These are phyloP conservation scores for Hestina assimilis DNA, from an alignment of 1,140 invertebrate genomes.

Conservation along the genomic window DNA sequence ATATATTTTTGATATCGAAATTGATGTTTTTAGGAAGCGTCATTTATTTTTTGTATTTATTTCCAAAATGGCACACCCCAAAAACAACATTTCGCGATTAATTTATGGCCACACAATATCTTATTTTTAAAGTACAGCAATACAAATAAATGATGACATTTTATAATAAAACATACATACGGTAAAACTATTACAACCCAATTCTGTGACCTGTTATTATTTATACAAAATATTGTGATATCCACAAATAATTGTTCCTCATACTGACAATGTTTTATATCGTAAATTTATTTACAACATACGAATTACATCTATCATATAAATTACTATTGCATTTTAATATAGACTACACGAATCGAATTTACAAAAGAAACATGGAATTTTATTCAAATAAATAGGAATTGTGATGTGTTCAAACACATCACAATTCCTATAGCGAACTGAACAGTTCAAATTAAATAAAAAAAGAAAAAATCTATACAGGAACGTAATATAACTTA, in stretches of 20 bases:
- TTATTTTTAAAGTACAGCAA: conserved; percentile 66
- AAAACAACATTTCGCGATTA: conserved; percentile 43
- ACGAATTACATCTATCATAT: conserved; percentile 66
- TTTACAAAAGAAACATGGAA: conserved; percentile 63
- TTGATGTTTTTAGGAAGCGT: conserved; percentile 15
- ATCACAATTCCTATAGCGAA: conserved; percentile 73
- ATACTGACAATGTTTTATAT: conserved; percentile 49
- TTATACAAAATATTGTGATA: conserved; percentile 35
- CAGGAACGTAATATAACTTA: conserved; percentile 76
- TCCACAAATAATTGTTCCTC: conserved; percentile 51
- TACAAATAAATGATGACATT: conserved; percentile 53
- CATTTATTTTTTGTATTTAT: conserved; percentile 4
- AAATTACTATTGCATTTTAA: conserved; percentile 77
- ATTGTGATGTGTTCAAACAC: too few relatives aligned
- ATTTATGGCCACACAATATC: conserved; percentile 73
- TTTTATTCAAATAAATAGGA: too few relatives aligned
- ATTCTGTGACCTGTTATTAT: conserved; percentile 44
- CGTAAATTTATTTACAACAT: conserved; percentile 62
- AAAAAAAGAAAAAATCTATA: conserved; percentile 64
- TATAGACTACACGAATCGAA: conserved; percentile 69
- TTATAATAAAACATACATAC: conserved; percentile 44
- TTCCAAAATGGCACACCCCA: conserved; percentile 17
- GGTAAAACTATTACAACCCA: conserved; percentile 36
- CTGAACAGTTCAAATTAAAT: conserved; percentile 65
- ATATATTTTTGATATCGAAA: conserved; percentile 48